Evolutionary conservation across 2,888 invertebrate species (phyloP), one percentile per base, ranked within the genome.

Genomic region (Aethes cnicana): DNA sequence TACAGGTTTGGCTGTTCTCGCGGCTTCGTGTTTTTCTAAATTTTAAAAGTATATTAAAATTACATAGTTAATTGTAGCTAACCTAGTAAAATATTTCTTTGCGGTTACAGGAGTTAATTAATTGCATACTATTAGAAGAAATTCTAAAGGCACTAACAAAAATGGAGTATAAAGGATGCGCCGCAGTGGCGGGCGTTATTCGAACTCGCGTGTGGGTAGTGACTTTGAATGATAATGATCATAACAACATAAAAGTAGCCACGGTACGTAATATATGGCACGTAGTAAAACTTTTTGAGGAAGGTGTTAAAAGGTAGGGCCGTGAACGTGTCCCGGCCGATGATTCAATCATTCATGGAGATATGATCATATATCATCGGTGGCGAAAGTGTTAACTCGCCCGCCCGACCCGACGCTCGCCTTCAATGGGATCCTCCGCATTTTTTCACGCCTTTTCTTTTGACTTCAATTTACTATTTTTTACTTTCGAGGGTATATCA

Each of bases 261-360:
- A 84, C 72, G 70, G 74, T 65, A 67, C 78, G 78, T 84, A 78
- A 85, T 85, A 86, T 86, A 86, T 81, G 83, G 82, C 72, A 76
- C 69, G 83, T 77, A 77, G 84, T 87, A 86, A 87, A 88, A 82
- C 81, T 84, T 84, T 81, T 75, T 74, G 80, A 84, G 77, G 85
- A 81, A 87, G 88, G 87, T 84, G 87, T 88, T 84, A 88, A 88
- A 87, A 87, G 86, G 80, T 76, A 72, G 71, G 68, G 66, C 77
- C 69, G 74, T 71, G 82, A 76, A 84, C 85, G 84, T 87, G 87
- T 86, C 84, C 65, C 75, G 76, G 75, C 75, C 79, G 83, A 87
- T 81, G 83, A 88, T 86, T 86, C 87, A 83, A 88, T 88, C 87
- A 86, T 85, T 88, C 87, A 87, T 83, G 73, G 67, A 78, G 81